phyloP scores from a whole-genome alignment of 2,113 vertebrate species.

The Cyprinodon variegatus region DNA sequence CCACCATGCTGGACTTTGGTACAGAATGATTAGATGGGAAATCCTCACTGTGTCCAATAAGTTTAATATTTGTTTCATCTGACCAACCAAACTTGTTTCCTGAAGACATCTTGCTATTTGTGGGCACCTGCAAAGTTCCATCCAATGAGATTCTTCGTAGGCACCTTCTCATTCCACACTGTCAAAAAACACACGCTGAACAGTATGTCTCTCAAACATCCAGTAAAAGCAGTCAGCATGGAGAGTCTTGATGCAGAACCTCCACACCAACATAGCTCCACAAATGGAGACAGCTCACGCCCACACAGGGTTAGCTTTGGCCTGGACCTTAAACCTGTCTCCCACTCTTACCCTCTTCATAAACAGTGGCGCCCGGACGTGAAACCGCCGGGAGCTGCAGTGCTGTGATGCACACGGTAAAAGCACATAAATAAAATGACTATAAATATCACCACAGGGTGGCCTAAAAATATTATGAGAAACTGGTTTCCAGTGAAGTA shows the following conservation, averaged over 20 bases:
- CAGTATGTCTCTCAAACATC: not conserved
- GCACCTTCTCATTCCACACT: not conserved
- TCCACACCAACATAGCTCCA: not conserved
- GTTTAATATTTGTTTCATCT: too few relatives aligned
- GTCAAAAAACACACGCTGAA: not conserved
- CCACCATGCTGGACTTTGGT: too few relatives aligned
- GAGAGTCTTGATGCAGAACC: not conserved
- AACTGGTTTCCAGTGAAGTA: not conserved
- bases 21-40: too few relatives aligned
- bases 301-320: not conserved
- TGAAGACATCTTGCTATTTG: too few relatives aligned
- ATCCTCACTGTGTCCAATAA: too few relatives aligned
- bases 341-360: not conserved
- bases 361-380: not conserved
- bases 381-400: not conserved
- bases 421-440: not conserved
- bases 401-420: not conserved
- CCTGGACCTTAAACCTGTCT: not conserved
- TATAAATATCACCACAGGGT: constrained; percentile 1
- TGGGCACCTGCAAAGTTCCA: too few relatives aligned
- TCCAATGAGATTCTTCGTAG: too few relatives aligned
- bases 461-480: not conserved
- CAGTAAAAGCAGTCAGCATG: not conserved
- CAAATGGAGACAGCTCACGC: not conserved
- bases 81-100: too few relatives aligned